Percentiles rank a stretch among this genome's conserved stretches.
Conservation (phyloP, 2,888 invertebrate genomes). For the Tubiluchus corallicola region DNA sequence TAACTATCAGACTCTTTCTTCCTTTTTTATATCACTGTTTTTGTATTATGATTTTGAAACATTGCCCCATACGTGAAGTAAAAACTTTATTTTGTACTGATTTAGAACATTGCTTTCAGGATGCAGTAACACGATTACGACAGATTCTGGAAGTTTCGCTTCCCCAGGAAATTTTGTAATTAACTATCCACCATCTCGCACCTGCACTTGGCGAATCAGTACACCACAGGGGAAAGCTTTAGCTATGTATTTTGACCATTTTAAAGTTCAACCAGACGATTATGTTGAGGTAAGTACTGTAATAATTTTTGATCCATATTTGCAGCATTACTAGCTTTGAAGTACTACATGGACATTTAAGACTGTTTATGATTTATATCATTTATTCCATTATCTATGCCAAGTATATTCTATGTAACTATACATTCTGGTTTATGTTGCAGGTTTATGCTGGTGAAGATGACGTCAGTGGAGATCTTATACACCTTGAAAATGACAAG, state of each 20-base stretch:
- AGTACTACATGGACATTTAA: no score
- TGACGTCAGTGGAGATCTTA: neutral
- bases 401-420: no score
- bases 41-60: no score
- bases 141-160: neutral
- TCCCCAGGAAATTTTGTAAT: neutral
- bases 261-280: neutral
- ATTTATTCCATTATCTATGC: no score
- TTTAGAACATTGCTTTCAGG: neutral
- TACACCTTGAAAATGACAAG: neutral
- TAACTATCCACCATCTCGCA: neutral
- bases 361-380: no score
- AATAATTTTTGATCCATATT: no score
- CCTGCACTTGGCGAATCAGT: neutral
- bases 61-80: no score
- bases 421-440: no score
- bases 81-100: no score
- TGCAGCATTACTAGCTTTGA: no score
- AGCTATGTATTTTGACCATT: neutral
- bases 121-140: neutral
- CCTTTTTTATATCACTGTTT: no score
- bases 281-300: neutral
- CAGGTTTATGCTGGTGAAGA: neutral
- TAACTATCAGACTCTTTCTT: no score
- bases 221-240: neutral